These are phyloP conservation scores for Plecturocebus donacophilus DNA, from an alignment of 2,113 vertebrate species.

Conservation along the genomic window DNA sequence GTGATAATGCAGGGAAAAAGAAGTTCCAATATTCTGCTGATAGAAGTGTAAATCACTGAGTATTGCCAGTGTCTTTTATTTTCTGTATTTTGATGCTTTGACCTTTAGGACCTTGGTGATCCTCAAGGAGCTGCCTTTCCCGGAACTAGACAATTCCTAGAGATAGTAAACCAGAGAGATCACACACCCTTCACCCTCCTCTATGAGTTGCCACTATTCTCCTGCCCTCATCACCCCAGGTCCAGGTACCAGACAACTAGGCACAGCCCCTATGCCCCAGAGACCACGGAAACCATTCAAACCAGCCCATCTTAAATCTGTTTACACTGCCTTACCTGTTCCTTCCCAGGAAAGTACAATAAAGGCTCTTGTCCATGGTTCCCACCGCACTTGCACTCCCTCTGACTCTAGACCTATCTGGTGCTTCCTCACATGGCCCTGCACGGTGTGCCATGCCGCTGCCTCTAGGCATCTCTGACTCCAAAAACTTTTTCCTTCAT, in stretches of 20 bases:
- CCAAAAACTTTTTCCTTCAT: neutral
- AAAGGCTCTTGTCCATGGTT: neutral
- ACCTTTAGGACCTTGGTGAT: neutral
- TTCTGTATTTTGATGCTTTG: neutral
- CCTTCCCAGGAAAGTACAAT: neutral
- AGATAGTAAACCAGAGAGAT: neutral
- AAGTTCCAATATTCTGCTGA: neutral
- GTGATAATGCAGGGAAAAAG: neutral
- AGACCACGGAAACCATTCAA: neutral
- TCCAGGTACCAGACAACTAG: neutral
- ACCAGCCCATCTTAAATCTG: neutral
- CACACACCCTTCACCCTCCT: neutral
- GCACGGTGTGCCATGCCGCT: rapidly evolving
- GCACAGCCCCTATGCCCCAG: neutral
- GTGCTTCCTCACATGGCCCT: neutral
- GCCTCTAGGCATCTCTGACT: neutral
- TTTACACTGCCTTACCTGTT: neutral
- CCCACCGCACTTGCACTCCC: no score
- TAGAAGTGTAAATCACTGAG: neutral
- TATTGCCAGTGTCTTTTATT: neutral
- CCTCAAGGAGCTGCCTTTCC: neutral
- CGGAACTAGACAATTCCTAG: neutral
- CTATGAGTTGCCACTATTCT: neutral
- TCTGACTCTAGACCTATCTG: neutral
- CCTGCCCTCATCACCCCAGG: neutral